Conservation (phyloP, 2,888 invertebrate genomes). For the Agriopis leucophaearia region DNA sequence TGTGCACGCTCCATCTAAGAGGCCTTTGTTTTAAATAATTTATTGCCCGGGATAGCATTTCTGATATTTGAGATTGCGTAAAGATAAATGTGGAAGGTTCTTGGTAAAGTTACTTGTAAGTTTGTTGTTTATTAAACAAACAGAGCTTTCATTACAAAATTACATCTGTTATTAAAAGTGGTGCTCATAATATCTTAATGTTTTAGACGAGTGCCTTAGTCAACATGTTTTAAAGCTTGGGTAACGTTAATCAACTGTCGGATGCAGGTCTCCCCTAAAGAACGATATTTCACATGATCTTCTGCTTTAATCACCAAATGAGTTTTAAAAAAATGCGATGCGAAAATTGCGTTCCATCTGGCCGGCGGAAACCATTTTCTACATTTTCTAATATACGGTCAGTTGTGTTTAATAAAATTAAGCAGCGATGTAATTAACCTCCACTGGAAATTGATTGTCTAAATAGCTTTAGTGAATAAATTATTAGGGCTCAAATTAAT, state of each 20-base stretch:
- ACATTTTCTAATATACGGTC: no score
- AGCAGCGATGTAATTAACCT: no score
- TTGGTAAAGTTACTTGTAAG: constrained; percentile 6
- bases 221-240: not conserved
- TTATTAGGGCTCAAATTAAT: no score
- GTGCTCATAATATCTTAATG: not conserved
- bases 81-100: constrained; percentile 24
- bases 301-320: no score
- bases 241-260: not conserved
- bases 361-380: no score
- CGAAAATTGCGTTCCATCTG: no score
- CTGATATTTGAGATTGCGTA: constrained; percentile 43
- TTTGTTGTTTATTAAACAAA: constrained; percentile 12
- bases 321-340: no score
- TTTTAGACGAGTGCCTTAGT: not conserved
- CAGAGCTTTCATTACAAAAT: constrained; percentile 1
- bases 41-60: constrained; percentile 48
- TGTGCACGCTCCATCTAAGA: constrained; percentile 54
- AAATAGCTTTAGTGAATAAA: no score
- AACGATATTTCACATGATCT: not conserved
- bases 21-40: constrained; percentile 58
- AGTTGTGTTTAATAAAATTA: no score
- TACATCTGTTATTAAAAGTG: constrained; percentile 3
- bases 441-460: no score
- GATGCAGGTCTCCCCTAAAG: not conserved